Base-by-base conservation (phyloP, 1,140 invertebrate species). In the Thaumetopoea pityocampa region DNA sequence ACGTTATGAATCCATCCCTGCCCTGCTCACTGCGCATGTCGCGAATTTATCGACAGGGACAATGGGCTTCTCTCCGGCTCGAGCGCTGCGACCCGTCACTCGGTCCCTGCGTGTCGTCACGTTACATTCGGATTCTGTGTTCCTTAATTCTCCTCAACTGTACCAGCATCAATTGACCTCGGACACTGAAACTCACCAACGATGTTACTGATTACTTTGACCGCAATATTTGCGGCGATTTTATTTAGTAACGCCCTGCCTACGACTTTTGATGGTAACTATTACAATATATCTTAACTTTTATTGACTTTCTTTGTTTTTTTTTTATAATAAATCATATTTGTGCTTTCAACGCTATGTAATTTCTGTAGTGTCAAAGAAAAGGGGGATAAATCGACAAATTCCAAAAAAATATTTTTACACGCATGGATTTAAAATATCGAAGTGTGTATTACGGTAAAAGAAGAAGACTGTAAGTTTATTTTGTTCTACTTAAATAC, bases 41-140 rank as follows among this genome's bases (percentile, higher is more conserved):
- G 64, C 67, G 53, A 69, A 67, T 63, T 73, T 82, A 82, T 82
- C 69, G 78, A 82, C 71, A 76, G 46, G 46, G 63, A 42, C 66
- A 46, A 58, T 59, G 56, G 64, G 53, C 72, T 69, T 68, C 67
- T 73, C 64, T 65, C 61, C 66, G 60, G 55, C 57, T 42, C 55
- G 49, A 51, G 46, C 59, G 56, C 62, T 44, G 48, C 48, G 51
- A 58, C 54, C 51, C 76, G 60, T 38, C 73, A 74, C 64, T 78
- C 55, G 67, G 52, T 65, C 60, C 50, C 62, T 35, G 67, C 67
- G 49, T 54, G 67, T 56, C 45, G 61, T 40, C 56, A 51, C 54
- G 47, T 59, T 46, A 54, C 59, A 52, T 53, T 58, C 57, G 69
- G 43, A 53, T 59, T 45, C 56, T 30, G 54, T 52, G 53, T 51